Evolutionary conservation across 2,888 invertebrate species (phyloP).

Genomic region (Diogma glabrata): DNA sequence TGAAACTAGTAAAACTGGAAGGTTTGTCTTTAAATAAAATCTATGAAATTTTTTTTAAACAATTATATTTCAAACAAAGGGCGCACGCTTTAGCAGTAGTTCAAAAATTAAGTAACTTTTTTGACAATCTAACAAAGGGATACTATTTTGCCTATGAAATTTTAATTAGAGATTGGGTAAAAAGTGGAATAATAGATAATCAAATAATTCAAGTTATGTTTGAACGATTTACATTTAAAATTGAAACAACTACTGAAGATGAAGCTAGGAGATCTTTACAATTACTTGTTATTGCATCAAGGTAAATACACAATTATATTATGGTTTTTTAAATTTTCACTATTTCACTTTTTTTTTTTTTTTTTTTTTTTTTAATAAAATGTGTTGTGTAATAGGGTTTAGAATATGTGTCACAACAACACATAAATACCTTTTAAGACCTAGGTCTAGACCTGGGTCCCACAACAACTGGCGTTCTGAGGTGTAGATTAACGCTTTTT

Average conservation of each 20-base stretch:
- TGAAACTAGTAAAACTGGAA: constrained; percentile 30
- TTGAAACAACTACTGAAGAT: constrained; percentile 52
- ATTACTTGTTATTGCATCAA: constrained; percentile 65
- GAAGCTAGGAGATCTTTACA: constrained; percentile 65
- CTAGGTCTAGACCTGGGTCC: no score
- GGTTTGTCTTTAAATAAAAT: constrained; percentile 21
- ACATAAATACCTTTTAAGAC: no score
- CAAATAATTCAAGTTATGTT: constrained; percentile 60
- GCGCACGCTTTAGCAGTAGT: constrained; percentile 44
- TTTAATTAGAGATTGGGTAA: constrained; percentile 50
- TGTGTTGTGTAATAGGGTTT: no score
- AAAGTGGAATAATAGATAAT: constrained; percentile 43
- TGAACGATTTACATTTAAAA: constrained; percentile 68
- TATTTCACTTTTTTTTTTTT: no score
- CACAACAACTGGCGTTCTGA: no score
- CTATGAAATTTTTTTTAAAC: no score
- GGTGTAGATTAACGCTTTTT: no score
- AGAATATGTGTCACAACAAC: no score
- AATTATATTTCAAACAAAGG: constrained; percentile 29
- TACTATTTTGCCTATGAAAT: constrained; percentile 50
- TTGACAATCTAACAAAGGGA: constrained; percentile 42
- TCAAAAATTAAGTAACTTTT: constrained; percentile 44
- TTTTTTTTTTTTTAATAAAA: constrained; percentile 1
- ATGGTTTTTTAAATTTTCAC: no score
- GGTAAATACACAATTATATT: no score